phyloP scores from a whole-genome alignment of 2,113 vertebrate species.

The Poeciliopsis retropinna region DNA sequence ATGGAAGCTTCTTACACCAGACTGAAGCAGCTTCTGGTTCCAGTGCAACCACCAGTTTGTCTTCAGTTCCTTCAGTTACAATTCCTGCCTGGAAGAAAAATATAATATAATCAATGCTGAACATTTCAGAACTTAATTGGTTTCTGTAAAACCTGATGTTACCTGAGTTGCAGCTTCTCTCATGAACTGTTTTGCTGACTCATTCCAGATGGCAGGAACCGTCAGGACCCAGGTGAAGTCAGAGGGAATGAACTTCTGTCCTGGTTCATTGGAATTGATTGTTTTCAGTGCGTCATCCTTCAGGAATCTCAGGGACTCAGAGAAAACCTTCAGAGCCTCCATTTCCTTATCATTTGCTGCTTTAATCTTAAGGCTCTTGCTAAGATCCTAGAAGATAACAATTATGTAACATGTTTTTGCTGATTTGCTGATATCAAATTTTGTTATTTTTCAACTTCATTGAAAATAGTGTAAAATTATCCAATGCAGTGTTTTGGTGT shows the following conservation, averaged over 20 bases:
- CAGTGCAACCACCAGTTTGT: fast-evolving
- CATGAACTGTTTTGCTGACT: constrained; percentile 70
- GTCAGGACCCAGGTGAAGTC: constrained; percentile 73
- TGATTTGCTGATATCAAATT: too few species aligned
- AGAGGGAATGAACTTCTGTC: fast-evolving
- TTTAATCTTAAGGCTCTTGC: neutral
- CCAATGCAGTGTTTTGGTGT: too few species aligned
- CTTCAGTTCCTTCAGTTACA: neutral
- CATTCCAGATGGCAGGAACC: constrained; percentile 60
- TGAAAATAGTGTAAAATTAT: too few species aligned
- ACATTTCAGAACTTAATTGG: neutral
- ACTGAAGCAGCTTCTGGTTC: neutral
- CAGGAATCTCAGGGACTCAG: constrained; percentile 37
- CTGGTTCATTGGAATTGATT: fast-evolving
- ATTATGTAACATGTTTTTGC: too few species aligned
- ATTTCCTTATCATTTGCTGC: constrained; percentile 13
- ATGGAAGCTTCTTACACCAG: neutral
- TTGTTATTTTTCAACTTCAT: too few species aligned
- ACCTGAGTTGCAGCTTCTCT: constrained; percentile 58
- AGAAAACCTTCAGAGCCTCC: constrained; percentile 30
- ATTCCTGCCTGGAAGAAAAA: constrained; percentile 60
- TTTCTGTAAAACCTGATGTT: neutral
- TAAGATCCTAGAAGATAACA: fast-evolving
- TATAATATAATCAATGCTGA: too few species aligned
- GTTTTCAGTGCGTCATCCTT: constrained; percentile 44